These are phyloP conservation scores for Lingula anatina DNA, from an alignment of 2,888 invertebrate species.

Conservation along the genomic window DNA sequence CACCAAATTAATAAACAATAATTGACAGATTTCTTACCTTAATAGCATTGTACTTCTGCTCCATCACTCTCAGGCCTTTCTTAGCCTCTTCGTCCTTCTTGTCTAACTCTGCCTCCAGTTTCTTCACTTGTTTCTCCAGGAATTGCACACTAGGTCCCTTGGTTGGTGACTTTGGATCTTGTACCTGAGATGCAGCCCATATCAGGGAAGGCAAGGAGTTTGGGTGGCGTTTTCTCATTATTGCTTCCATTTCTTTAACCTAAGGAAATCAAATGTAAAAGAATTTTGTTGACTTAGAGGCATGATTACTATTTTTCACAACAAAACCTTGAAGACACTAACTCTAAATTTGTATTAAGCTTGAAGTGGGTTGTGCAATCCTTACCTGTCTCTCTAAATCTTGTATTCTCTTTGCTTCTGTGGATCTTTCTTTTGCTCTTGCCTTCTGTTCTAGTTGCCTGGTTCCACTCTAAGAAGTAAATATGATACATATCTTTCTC, in stretches of 20 bases:
- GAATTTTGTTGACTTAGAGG: background rate
- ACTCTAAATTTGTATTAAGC: background rate
- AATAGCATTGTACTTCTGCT: constrained; percentile 45
- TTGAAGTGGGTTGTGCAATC: background rate
- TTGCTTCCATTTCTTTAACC: constrained; percentile 49
- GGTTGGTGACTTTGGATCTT: constrained; percentile 12
- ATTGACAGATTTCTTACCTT: no score
- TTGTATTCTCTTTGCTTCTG: constrained; percentile 41
- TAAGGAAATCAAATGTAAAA: constrained; percentile 11
- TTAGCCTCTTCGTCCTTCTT: constrained; percentile 39
- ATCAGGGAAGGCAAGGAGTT: constrained; percentile 47
- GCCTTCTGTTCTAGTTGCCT: constrained; percentile 36
- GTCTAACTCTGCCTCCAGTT: constrained; percentile 40
- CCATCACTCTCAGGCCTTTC: constrained; percentile 34
- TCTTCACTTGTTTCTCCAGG: constrained; percentile 37
- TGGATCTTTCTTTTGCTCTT: constrained; percentile 34
- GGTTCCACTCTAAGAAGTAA: constrained; percentile 31
- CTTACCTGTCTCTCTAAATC: constrained; percentile 48
- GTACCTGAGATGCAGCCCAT: constrained; percentile 39
- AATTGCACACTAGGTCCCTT: constrained; percentile 23
- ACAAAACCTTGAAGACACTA: background rate
- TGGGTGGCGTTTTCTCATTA: constrained; percentile 41
- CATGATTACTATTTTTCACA: background rate
- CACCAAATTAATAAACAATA: no score
- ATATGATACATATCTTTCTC: background rate